A percentile compares a stretch with the other conserved stretches of the same genome.
phyloP scores from a whole-genome alignment of 2,888 invertebrate species.

The Phaonia tiefii region DNA sequence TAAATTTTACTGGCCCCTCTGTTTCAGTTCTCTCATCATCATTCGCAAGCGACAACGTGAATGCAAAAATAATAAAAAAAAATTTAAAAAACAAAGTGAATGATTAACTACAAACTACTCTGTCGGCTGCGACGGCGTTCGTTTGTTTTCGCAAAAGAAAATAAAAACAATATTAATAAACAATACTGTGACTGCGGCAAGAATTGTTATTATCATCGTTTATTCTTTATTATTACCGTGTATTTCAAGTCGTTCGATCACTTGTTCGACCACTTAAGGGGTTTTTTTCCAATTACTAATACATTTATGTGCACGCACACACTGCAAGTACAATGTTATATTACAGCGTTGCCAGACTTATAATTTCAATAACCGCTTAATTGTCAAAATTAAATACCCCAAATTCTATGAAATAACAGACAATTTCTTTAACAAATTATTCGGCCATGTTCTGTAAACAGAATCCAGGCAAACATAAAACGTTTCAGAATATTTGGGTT shows the following conservation, averaged over 20 bases:
- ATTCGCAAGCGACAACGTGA: constrained; percentile 8
- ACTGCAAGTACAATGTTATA: neutral
- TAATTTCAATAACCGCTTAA: too few species aligned
- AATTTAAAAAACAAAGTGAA: constrained; percentile 34
- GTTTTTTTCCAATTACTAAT: constrained; percentile 55
- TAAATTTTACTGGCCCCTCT: neutral
- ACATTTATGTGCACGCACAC: neutral
- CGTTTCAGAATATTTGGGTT: too few species aligned
- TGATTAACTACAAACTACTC: constrained; percentile 60
- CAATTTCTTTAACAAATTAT: too few species aligned
- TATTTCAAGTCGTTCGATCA: constrained; percentile 68
- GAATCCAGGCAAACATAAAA: too few species aligned
- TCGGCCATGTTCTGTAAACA: too few species aligned
- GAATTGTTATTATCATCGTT: constrained; percentile 58
- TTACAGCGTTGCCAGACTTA: neutral
- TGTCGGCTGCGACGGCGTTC: constrained; percentile 48
- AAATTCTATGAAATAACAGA: too few species aligned
- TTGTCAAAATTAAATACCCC: too few species aligned
- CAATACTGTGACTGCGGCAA: constrained; percentile 46
- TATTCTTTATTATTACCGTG: constrained; percentile 48
- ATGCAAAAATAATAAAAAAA: constrained; percentile 12
- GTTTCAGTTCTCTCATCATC: neutral
- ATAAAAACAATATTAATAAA: constrained; percentile 45
- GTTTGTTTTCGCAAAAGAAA: constrained; percentile 40
- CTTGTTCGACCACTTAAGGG: constrained; percentile 64